Evolutionary conservation across 2,888 invertebrate species (phyloP).

Genomic region (Galerucella calmariensis): DNA sequence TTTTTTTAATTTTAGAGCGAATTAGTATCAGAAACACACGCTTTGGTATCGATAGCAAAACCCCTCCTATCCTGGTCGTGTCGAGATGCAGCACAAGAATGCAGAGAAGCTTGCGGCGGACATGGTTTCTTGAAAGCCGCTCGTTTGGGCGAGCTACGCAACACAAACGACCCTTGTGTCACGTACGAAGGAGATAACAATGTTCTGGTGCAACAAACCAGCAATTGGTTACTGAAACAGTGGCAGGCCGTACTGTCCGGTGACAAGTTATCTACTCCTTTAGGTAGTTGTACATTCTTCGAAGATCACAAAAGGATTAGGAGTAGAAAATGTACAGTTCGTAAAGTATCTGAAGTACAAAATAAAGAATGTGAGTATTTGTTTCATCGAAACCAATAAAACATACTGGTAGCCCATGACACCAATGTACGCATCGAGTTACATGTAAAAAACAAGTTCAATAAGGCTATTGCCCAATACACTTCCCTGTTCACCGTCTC

Average conservation of each 20-base stretch:
- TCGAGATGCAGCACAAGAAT: constrained; percentile 81
- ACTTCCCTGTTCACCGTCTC: no score
- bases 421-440: not conserved
- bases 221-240: constrained; percentile 85
- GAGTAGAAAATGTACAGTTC: constrained; percentile 60
- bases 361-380: constrained; percentile 61
- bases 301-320: constrained; percentile 67
- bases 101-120: constrained; percentile 89
- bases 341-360: constrained; percentile 56
- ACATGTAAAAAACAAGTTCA: no score
- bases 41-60: constrained; percentile 75
- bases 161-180: constrained; percentile 88
- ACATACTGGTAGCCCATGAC: not conserved
- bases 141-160: constrained; percentile 84
- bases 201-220: constrained; percentile 89
- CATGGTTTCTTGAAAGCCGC: constrained; percentile 87
- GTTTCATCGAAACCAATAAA: not conserved
- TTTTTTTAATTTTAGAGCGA: constrained; percentile 68
- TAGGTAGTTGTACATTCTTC: constrained; percentile 78
- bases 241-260: constrained; percentile 68
- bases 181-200: constrained; percentile 97
- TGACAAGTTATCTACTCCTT: constrained; percentile 71
- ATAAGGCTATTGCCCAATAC: no score
- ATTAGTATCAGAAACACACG: constrained; percentile 77
- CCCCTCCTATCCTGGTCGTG: constrained; percentile 82